phyloP scores from a whole-genome alignment of 2,888 invertebrate genomes.

The Cosmia trapezina region DNA sequence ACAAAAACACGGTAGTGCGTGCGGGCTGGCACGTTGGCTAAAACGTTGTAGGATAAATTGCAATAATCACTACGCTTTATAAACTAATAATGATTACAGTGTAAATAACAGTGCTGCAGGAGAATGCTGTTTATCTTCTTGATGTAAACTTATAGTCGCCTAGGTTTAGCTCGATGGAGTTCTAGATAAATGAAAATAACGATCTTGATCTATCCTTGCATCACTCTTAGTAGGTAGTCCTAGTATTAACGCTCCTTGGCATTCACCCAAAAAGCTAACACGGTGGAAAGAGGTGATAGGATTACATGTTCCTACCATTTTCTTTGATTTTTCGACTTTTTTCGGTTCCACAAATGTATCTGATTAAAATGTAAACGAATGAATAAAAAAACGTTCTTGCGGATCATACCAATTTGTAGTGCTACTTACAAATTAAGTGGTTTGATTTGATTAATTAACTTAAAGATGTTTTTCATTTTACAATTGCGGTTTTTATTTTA shows the following conservation, averaged over 20 bases:
- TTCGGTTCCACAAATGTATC: background rate
- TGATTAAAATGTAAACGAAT: background rate
- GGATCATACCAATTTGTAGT: background rate
- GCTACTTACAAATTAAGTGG: background rate
- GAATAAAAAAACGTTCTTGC: background rate
- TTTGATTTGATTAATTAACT: background rate
- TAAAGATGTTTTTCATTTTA: background rate
- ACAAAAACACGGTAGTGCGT: too few relatives aligned
- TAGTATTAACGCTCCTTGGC: constrained; percentile 7
- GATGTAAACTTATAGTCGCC: background rate
- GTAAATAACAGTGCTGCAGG: background rate
- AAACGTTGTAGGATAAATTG: background rate
- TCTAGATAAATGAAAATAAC: constrained; percentile 14
- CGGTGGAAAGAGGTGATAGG: background rate
- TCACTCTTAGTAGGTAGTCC: background rate
- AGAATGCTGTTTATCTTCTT: background rate
- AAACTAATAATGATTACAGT: background rate
- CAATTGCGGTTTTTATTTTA: background rate
- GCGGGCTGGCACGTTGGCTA: too few relatives aligned
- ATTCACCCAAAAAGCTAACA: background rate
- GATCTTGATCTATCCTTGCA: background rate
- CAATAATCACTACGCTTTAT: background rate
- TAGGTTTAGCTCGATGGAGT: background rate
- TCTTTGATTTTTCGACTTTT: background rate
- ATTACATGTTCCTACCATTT: background rate